Conservation (phyloP, 2,888 invertebrate species). For the Beris morrisii region DNA sequence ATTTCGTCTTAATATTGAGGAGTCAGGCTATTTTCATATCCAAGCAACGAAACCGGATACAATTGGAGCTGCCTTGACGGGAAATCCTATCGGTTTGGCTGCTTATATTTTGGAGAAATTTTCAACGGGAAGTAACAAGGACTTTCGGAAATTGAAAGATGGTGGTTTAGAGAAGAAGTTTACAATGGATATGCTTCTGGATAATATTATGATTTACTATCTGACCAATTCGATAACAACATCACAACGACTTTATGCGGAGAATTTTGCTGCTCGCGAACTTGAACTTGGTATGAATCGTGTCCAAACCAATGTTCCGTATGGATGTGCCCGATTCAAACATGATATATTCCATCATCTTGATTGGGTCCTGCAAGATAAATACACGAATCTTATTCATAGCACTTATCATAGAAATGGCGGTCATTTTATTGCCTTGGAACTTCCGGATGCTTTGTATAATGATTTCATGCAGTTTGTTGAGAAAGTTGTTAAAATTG, state of each 20-base stretch:
- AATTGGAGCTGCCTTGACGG: constrained; percentile 60
- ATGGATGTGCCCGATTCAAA: constrained; percentile 73
- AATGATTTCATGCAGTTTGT: constrained; percentile 46
- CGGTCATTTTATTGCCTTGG: constrained; percentile 52
- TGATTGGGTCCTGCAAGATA: constrained; percentile 59
- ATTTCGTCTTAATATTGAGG: constrained; percentile 49
- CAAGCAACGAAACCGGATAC: constrained; percentile 91
- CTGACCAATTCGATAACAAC: constrained; percentile 70
- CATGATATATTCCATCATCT: constrained; percentile 67
- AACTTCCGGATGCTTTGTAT: constrained; percentile 49
- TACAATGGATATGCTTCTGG: constrained; percentile 60
- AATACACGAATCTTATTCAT: constrained; percentile 46
- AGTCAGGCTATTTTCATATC: constrained; percentile 70
- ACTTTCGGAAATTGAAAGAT: constrained; percentile 59
- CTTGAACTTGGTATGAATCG: constrained; percentile 50
- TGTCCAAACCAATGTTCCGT: constrained; percentile 68
- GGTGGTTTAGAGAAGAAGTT: constrained; percentile 65
- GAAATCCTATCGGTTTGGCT: constrained; percentile 76
- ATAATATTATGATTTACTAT: constrained; percentile 83
- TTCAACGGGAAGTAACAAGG: constrained; percentile 66
- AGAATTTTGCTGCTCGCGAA: constrained; percentile 53
- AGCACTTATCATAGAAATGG: constrained; percentile 47
- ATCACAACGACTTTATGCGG: constrained; percentile 71
- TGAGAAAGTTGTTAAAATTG: constrained; percentile 30
- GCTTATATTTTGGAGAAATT: constrained; percentile 91